Evolutionary conservation across 2,888 invertebrate genomes (phyloP), one percentile per base, ranked within the genome.

Genomic region (Sminthurides aquaticus): DNA sequence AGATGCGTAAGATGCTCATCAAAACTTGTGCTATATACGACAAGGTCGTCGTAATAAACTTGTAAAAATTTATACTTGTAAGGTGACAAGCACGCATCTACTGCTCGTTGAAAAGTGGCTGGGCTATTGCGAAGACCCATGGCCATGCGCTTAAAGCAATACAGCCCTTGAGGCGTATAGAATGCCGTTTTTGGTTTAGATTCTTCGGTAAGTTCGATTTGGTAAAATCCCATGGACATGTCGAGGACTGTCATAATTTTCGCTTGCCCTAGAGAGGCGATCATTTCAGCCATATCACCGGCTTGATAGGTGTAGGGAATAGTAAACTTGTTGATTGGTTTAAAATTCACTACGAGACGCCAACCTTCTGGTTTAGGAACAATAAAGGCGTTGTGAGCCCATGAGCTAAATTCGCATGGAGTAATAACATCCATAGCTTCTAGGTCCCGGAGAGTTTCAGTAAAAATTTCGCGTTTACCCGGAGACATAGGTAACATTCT

Each of bases 101-200:
- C 77, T 20, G 75, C 57, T 3, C 78, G 25, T 67, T 77, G 77
- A 66, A 79, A 79, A 1, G 77, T 77, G 0, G 72, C 69, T 1
- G 77, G 77, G 0, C 75, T 71, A 55, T 75, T 76, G 54, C 72
- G 70, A 2, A 78, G 65, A 0, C 77, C 77, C 61, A 77, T 75
- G 0, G 75, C 75, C 76, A 79, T 75, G 2, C 76, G 64, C 25
- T 64, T 49, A 63, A 70, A 77, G 69, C 78, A 75, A 43, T 69
- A 77, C 20, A 77, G 75, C 2, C 77, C 77, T 15, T 15, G 43
- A 11, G 43, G 43, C 15, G 43, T 34, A 34, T 34, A 34, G 15
- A 34, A 34, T 5, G 43, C 43, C 43, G 43, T 34, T 34, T 34
- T 34, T 11, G 43, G 8, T 5, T 11, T 34, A 11, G 43, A 34